Percentiles rank a stretch among this genome's conserved stretches.
These are phyloP conservation scores for Miniopterus natalensis DNA, from an alignment of 2,113 vertebrate species.

Conservation along the genomic window DNA sequence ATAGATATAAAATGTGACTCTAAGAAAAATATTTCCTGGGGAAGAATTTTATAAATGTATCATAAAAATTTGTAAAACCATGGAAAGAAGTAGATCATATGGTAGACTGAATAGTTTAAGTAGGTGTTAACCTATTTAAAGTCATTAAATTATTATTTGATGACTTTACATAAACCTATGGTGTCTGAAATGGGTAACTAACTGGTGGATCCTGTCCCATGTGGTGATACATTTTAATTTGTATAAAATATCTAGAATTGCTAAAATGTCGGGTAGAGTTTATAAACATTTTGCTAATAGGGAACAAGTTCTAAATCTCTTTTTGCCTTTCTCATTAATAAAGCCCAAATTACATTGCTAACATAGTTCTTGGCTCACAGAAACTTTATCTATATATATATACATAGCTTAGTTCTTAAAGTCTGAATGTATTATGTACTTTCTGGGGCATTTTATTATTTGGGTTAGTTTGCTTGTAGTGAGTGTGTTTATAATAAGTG, in stretches of 20 bases:
- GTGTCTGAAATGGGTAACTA: constrained; percentile 16
- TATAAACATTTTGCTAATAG: not conserved
- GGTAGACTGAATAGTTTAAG: not conserved
- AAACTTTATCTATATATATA: not conserved
- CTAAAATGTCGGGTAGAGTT: constrained; percentile 3
- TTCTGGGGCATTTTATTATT: constrained; percentile 13
- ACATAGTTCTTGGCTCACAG: not conserved
- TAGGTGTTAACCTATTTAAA: not conserved
- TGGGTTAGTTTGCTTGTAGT: not conserved
- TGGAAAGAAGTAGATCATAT: not conserved
- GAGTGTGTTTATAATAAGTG: not conserved
- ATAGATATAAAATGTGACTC: constrained; percentile 26
- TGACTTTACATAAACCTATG: constrained; percentile 25
- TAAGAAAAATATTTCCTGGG: not conserved
- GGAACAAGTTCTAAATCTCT: not conserved
- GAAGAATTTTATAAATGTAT: constrained; percentile 34
- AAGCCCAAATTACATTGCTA: not conserved
- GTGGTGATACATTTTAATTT: not conserved
- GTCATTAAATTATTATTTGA: not conserved
- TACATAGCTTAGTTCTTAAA: not conserved
- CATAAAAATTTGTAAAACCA: constrained; percentile 4
- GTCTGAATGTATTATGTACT: not conserved
- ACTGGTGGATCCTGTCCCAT: not conserved
- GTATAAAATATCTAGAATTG: not conserved
- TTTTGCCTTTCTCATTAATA: constrained; percentile 53